Conservation (phyloP, 2,888 invertebrate genomes). For the Scrobipalpa atriplicella region DNA sequence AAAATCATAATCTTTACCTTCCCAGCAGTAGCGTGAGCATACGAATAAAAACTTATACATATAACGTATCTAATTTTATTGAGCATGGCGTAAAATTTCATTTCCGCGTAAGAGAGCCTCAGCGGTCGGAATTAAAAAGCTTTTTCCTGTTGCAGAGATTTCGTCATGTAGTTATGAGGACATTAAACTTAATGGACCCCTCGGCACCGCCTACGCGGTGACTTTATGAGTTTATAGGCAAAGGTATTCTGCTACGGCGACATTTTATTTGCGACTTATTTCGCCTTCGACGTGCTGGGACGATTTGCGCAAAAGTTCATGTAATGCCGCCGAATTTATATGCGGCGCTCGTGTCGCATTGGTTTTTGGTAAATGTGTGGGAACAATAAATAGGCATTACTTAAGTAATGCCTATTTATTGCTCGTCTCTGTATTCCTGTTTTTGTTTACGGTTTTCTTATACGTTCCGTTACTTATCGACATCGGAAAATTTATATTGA, state of each 20-base stretch:
- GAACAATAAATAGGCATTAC: no score
- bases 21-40: no score
- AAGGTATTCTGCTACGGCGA: conserved; percentile 53
- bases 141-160: conserved; percentile 72
- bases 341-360: conserved; percentile 24
- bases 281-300: conserved; percentile 44
- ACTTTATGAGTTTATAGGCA: conserved; percentile 67
- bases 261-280: conserved; percentile 61
- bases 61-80: conserved; percentile 32
- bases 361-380: conserved; percentile 24
- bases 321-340: conserved; percentile 28
- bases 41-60: conserved; percentile 20
- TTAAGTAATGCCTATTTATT: conserved; percentile 26
- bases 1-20: no score
- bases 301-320: conserved; percentile 27
- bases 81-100: conserved; percentile 23
- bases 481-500: no score
- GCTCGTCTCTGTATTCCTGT: conserved; percentile 15
- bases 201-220: conserved; percentile 56
- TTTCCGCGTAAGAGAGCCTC: conserved; percentile 46
- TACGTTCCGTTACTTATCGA: neutral
- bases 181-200: conserved; percentile 74
- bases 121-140: conserved; percentile 64
- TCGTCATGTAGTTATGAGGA: conserved; percentile 71
- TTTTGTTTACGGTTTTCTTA: conserved; percentile 16